phyloP scores from a whole-genome alignment of 2,113 vertebrate species.

The Tamias sibiricus region DNA sequence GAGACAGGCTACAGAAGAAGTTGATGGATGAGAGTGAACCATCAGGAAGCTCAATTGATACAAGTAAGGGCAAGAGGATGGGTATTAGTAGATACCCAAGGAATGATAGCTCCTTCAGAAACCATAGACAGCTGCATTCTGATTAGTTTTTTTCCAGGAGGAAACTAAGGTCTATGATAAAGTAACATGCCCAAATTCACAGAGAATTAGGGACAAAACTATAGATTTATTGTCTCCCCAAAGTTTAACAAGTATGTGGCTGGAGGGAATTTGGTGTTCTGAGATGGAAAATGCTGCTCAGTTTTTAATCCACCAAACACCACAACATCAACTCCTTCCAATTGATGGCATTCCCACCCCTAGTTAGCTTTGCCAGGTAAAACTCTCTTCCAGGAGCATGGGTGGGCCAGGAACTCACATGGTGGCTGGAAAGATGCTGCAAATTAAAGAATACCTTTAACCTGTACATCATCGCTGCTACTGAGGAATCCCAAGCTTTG shows the following conservation, averaged over 20 bases:
- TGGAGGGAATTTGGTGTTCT: background rate
- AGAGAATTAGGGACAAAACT: background rate
- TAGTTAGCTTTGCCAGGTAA: background rate
- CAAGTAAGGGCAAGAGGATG: background rate
- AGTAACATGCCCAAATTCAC: background rate
- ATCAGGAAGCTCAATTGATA: background rate
- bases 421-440: background rate
- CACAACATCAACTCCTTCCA: background rate
- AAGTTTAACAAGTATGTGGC: background rate
- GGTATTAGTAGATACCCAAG: background rate
- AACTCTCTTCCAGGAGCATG: background rate
- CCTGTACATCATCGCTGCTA: background rate
- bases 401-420: background rate
- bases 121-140: background rate
- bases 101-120: background rate
- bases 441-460: conserved; percentile 1
- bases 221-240: background rate
- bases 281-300: background rate
- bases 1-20: background rate
- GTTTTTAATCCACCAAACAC: background rate
- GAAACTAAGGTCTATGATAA: background rate
- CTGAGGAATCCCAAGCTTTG: background rate
- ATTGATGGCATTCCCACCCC: background rate
- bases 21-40: background rate
- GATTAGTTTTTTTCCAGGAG: background rate